Conservation (phyloP, 2,797 vertebrate genomes). For the Philypnodon macrostomus region DNA sequence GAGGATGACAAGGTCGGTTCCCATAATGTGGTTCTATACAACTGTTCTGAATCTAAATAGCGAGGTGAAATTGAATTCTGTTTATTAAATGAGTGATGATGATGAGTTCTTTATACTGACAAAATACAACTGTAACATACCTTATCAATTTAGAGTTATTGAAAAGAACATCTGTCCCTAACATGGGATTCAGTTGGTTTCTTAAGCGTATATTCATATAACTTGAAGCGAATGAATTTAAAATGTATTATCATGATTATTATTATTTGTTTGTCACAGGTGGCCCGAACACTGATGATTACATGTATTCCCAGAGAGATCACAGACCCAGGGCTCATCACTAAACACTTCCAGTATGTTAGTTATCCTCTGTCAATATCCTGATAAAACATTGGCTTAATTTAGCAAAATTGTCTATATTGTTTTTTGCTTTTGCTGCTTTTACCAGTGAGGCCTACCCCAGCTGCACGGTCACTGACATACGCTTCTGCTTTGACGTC, state of each 20-base stretch:
- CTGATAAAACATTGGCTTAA: not conserved
- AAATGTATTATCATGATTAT: too few relatives aligned
- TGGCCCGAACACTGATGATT: constrained; percentile 91
- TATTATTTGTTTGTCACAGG: constrained; percentile 67
- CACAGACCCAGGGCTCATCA: constrained; percentile 89
- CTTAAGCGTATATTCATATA: too few relatives aligned
- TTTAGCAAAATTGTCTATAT: too few relatives aligned
- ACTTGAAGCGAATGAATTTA: too few relatives aligned
- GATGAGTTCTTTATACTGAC: too few relatives aligned
- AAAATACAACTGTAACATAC: too few relatives aligned
- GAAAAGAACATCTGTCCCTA: too few relatives aligned
- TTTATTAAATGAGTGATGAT: too few relatives aligned
- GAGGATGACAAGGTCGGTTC: constrained; percentile 86
- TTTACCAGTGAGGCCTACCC: constrained; percentile 90
- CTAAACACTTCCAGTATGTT: constrained; percentile 94
- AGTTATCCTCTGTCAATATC: constrained; percentile 12
- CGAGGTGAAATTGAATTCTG: too few relatives aligned
- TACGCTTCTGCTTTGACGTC: constrained; percentile 92
- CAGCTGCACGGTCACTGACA: constrained; percentile 89
- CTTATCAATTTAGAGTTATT: too few relatives aligned
- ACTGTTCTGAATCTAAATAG: too few relatives aligned
- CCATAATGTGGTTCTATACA: not conserved
- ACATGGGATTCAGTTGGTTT: too few relatives aligned
- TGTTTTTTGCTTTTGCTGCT: constrained; percentile 5
- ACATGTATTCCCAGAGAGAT: constrained; percentile 89